Evolutionary conservation across 2,113 vertebrate genomes (phyloP).

Genomic region (Myocastor coypus): DNA sequence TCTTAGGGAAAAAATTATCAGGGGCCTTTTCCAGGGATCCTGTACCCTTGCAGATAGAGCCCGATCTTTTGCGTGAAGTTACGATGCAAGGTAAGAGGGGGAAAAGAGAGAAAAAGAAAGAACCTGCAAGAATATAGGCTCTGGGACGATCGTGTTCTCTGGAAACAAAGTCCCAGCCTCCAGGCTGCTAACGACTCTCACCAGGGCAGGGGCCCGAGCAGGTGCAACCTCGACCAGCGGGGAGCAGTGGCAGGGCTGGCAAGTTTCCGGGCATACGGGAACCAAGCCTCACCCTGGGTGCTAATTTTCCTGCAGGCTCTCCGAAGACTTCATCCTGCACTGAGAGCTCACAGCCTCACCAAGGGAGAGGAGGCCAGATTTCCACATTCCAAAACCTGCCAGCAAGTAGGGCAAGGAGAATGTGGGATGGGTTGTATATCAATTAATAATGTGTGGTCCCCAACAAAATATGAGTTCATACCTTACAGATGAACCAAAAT

Average conservation of each 20-base stretch:
- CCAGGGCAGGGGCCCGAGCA: background rate
- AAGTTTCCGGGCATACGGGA: background rate
- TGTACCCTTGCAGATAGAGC: background rate
- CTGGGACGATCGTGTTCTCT: background rate
- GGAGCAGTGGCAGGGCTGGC: background rate
- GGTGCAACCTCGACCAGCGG: background rate
- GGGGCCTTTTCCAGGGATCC: background rate
- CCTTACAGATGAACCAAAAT: background rate
- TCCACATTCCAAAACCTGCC: background rate
- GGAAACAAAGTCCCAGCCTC: background rate
- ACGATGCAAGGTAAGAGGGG: background rate
- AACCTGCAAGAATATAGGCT: background rate
- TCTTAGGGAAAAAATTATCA: background rate
- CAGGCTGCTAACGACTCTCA: background rate
- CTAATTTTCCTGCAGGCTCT: background rate
- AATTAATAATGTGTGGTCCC: background rate
- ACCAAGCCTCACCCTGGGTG: background rate
- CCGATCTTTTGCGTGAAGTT: background rate
- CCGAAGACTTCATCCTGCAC: background rate
- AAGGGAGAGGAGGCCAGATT: background rate
- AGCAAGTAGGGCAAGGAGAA: background rate
- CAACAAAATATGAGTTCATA: background rate
- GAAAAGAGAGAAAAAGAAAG: background rate
- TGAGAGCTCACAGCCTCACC: background rate
- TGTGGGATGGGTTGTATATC: no score